Conservation (phyloP, 2,113 vertebrate genomes). For the Callipepla californica region DNA sequence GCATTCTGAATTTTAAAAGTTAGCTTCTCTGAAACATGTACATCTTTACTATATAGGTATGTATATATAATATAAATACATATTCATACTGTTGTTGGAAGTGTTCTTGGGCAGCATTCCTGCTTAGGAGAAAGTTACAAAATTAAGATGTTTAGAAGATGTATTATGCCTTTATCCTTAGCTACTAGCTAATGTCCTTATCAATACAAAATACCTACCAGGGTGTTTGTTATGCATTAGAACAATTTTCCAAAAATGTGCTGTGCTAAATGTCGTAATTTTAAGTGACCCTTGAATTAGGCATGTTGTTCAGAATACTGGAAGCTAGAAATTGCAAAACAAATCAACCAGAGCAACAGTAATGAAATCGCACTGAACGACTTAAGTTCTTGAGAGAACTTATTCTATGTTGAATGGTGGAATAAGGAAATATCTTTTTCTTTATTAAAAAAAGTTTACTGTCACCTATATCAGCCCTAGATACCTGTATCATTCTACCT, state of each 20-base stretch:
- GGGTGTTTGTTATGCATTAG: background rate
- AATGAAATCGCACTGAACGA: background rate
- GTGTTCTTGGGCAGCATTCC: background rate
- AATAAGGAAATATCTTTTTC: background rate
- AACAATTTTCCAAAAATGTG: background rate
- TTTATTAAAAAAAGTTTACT: background rate
- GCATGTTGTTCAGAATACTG: background rate
- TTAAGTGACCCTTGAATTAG: background rate
- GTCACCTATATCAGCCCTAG: background rate
- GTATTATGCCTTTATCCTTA: background rate
- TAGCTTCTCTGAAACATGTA: background rate
- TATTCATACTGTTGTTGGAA: background rate
- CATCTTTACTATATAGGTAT: background rate
- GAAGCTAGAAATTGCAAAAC: background rate
- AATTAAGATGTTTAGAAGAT: background rate
- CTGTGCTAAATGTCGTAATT: background rate
- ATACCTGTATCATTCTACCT: background rate
- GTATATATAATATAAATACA: background rate
- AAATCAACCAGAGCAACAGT: background rate
- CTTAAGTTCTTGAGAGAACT: background rate
- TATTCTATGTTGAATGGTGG: rapidly evolving
- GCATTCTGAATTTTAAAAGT: background rate
- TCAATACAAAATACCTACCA: background rate
- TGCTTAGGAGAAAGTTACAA: background rate
- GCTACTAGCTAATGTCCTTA: background rate